phyloP scores from a whole-genome alignment of 2,888 invertebrate species.

The Caenorhabditis sp. region DNA sequence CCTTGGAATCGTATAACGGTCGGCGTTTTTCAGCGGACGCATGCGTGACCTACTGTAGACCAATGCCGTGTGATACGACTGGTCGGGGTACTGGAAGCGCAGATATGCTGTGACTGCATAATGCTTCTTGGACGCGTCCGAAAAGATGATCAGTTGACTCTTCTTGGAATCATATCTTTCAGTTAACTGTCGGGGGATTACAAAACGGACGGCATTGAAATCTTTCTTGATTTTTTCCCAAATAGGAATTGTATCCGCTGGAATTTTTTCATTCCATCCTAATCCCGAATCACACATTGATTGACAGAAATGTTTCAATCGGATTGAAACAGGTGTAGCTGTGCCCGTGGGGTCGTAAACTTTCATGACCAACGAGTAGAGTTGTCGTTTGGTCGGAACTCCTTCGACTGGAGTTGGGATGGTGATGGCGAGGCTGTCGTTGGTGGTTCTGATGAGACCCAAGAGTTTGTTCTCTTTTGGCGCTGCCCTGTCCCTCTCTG shows the following conservation, averaged over 20 bases:
- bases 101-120: slow-evolving; percentile 10
- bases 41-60: neutral
- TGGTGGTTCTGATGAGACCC: neutral
- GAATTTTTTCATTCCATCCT: slow-evolving; percentile 46
- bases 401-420: neutral
- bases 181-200: neutral
- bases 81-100: neutral
- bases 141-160: neutral
- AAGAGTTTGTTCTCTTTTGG: slow-evolving; percentile 27
- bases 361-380: neutral
- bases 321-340: slow-evolving; percentile 27
- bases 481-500: slow-evolving; percentile 17
- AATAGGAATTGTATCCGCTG: slow-evolving; percentile 37
- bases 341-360: slow-evolving; percentile 51
- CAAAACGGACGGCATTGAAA: neutral
- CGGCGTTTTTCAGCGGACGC: neutral
- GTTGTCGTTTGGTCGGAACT: slow-evolving; percentile 23
- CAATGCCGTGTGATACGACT: neutral
- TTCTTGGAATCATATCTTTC: neutral
- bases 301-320: slow-evolving; percentile 25
- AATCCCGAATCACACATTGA: slow-evolving; percentile 6
- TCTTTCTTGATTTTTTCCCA: slow-evolving; percentile 8
- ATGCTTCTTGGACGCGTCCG: slow-evolving; percentile 7
- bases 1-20: neutral
- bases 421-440: neutral